Base-by-base conservation (phyloP, 2,797 vertebrate genomes). In the Phoebastria nigripes region DNA sequence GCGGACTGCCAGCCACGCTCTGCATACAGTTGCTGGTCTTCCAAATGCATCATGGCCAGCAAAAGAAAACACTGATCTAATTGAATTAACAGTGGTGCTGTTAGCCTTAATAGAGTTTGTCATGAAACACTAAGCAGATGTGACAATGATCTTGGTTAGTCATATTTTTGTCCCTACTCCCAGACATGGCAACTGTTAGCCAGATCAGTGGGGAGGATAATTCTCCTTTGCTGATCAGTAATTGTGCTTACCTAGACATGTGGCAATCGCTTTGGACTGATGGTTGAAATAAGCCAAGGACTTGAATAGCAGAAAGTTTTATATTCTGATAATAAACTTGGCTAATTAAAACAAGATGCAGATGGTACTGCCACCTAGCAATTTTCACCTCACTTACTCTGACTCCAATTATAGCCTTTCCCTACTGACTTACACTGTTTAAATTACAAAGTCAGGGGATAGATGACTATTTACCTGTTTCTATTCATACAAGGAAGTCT, bases 321-420 rank as follows among this genome's bases (percentile, higher is more conserved):
- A 96, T 93, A 97, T 96, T 96, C 97, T 93, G 93, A 91, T 94
- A 87, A 97, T 97, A 96, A 85, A 97, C 96, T 96, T 97, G 72
- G 87, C 93, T 98, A 98, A 98, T 98, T 98, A 98, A 97, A 98
- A 97, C 70, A 93, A 96, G 96, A 97, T 97, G 96, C 97, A 98
- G 98, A 98, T 97, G 96, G 97, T 95, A 97, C 93, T 87, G 65
- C 95, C 97, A 98, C 98, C 97, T 98, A 97, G 95, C 97, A 98
- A 98, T 98, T 98, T 98, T 98, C 98, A 98, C 98, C 98, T 98
- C 94, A 95, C 97, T 97, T 97, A 96, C 86, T 96, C 95, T 91
- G 94, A 96, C 89, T 97, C 95, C 97, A 98, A 97, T 98, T 98
- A 98, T 96, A 98, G 95, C 87, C 95, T 92, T 97, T 97, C 95